Conservation (phyloP, 1,140 invertebrate species). For the Penaeus indicus region DNA sequence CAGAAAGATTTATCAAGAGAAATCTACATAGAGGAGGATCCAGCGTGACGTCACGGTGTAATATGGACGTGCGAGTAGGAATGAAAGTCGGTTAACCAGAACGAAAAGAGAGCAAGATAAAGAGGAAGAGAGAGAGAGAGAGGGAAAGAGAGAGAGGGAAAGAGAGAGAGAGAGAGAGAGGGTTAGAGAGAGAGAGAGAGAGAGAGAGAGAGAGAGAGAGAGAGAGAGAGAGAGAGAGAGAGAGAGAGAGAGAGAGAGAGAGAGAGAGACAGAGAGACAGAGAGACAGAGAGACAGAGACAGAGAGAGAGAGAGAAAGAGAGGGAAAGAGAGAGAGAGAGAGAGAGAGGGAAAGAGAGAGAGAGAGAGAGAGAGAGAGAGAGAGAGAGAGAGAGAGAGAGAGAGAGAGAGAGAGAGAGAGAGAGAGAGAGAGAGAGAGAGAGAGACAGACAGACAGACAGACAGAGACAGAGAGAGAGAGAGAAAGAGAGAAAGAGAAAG, state of each 20-base stretch:
- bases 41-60: neutral
- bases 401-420: neutral
- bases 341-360: neutral
- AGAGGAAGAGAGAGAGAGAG: constrained; percentile 13
- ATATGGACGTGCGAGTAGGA: neutral
- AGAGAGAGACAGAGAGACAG: too few relatives aligned
- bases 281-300: too few relatives aligned
- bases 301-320: too few relatives aligned
- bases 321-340: neutral
- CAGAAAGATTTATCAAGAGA: too few relatives aligned
- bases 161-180: too few relatives aligned
- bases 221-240: too few relatives aligned
- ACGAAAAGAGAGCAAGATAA: neutral
- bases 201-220: too few relatives aligned
- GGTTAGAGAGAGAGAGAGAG: too few relatives aligned
- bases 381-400: neutral
- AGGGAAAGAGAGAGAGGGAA: neutral
- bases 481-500: neutral
- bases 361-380: neutral
- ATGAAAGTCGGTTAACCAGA: neutral
- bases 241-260: too few relatives aligned
- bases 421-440: constrained; percentile 1
- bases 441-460: too few relatives aligned
- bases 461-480: neutral
- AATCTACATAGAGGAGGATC: too few relatives aligned